These are phyloP conservation scores for Pheosia tremula DNA, from an alignment of 2,888 invertebrate species.

Conservation along the genomic window DNA sequence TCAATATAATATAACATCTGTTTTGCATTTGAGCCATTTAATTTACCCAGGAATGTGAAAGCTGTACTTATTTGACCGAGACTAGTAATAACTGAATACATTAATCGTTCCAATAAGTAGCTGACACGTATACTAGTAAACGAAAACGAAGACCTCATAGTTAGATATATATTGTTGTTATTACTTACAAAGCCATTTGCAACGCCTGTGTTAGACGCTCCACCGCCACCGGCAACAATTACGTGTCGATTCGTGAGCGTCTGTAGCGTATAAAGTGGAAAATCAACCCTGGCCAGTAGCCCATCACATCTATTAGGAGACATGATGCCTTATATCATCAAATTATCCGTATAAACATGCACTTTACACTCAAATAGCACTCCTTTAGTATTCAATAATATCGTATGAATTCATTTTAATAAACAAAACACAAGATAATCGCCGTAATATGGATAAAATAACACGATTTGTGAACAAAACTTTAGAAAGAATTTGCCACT, in stretches of 20 bases:
- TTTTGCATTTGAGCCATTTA: conserved; percentile 1
- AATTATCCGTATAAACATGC: conserved; percentile 48
- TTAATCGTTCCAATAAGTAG: conserved; percentile 34
- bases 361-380: conserved; percentile 44
- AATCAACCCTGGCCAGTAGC: conserved; percentile 94
- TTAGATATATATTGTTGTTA: conserved; percentile 17
- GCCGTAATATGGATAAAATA: conserved; percentile 63
- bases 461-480: conserved; percentile 59
- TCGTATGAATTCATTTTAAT: conserved; percentile 62
- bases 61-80: conserved; percentile 11
- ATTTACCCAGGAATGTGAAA: conserved; percentile 20
- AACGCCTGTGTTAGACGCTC: conserved; percentile 98
- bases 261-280: conserved; percentile 96
- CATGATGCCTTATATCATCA: conserved; percentile 70
- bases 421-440: conserved; percentile 48
- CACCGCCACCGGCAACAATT: conserved; percentile 98
- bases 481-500: conserved; percentile 64
- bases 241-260: conserved; percentile 96
- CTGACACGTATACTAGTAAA: conserved; percentile 59
- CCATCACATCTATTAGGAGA: conserved; percentile 86
- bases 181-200: conserved; percentile 97
- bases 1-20: conserved; percentile 7
- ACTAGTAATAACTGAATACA: conserved; percentile 25
- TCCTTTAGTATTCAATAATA: conserved; percentile 48
- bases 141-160: conserved; percentile 18